Evolutionary conservation across 2,888 invertebrate genomes (phyloP), one percentile per base, ranked within the genome.

Genomic region (Orthosia incerta): DNA sequence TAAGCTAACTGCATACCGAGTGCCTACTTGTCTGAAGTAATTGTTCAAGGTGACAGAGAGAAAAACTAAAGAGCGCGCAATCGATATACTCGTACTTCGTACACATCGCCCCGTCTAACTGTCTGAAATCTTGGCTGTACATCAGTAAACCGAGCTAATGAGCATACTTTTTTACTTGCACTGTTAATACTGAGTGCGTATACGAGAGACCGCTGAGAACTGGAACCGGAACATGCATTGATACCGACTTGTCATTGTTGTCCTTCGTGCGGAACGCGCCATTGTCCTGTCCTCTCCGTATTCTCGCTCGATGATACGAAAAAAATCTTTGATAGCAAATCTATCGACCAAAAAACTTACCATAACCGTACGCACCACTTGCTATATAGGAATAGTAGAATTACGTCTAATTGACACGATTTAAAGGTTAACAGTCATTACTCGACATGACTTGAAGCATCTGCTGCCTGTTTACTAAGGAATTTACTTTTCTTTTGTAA

Each of bases 211-310:
- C 76, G 77, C 78, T 70, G 74, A 60, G 83, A 86, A 85, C 84
- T 89, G 87, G 87, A 89, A 89, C 88, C 82, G 85, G 87, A 90
- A 87, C 87, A 86, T 79, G 79, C 85, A 84, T 79, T 83, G 82
- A 89, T 88, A 87, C 79, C 85, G 82, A 86, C 80, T 80, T 87
- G 88, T 91, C 89, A 94, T 94, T 93, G 93, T 94, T 93, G 85
- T 90, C 88, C 86, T 88, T 91, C 89, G 88, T 91, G 90, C 93
- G 92, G 91, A 94, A 94, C 94, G 90, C 79, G 77, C 76, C 82
- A 86, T 86, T 89, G 87, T 85, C 88, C 86, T 87, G 87, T 85
- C 87, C 87, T 83, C 85, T 63, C 80, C 76, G 61, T 86, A 71
- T 76, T 80, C 70, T 71, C 59, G 72, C 62, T 80, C 70, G 20